These are phyloP conservation scores for Campylomormyrus tamandua DNA, from an alignment of 2,113 vertebrate genomes.

Conservation along the genomic window DNA sequence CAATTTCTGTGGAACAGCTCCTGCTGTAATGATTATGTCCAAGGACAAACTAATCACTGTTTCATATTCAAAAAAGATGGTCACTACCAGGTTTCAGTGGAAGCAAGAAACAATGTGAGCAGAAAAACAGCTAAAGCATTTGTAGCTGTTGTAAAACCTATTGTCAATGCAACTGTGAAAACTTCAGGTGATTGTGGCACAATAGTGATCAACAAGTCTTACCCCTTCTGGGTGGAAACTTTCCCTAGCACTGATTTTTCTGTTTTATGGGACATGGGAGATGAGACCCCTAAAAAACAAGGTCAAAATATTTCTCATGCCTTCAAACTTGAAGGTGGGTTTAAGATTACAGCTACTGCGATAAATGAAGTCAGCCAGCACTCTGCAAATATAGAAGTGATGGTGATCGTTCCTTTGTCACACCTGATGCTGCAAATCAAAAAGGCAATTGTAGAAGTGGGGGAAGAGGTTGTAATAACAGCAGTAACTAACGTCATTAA, in stretches of 20 bases:
- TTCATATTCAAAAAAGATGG: slow-evolving; percentile 56
- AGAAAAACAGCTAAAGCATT: slow-evolving; percentile 35
- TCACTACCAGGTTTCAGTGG: slow-evolving; percentile 46
- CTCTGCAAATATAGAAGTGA: slow-evolving; percentile 34
- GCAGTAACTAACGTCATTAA: slow-evolving; percentile 43
- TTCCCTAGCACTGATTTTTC: slow-evolving; percentile 45
- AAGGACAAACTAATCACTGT: slow-evolving; percentile 40
- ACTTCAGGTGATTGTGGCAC: slow-evolving; percentile 30
- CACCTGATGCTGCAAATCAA: slow-evolving; percentile 43
- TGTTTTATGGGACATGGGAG: slow-evolving; percentile 65
- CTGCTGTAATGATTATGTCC: slow-evolving; percentile 3
- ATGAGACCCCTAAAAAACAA: slow-evolving; percentile 39
- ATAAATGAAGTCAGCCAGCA: slow-evolving; percentile 54
- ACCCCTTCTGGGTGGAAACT: slow-evolving; percentile 46
- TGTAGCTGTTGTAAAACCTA: slow-evolving; percentile 47
- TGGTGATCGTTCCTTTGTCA: slow-evolving; percentile 47
- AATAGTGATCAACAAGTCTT: slow-evolving; percentile 40
- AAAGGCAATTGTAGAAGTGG: slow-evolving; percentile 35
- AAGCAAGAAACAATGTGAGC: slow-evolving; percentile 54
- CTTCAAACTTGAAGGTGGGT: slow-evolving; percentile 48
- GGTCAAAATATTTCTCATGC: slow-evolving; percentile 46
- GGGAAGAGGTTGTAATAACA: slow-evolving; percentile 47
- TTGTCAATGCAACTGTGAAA: slow-evolving; percentile 41
- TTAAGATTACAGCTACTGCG: slow-evolving; percentile 47
- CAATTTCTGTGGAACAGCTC: slow-evolving; percentile 50